Evolutionary conservation across 2,888 invertebrate genomes (phyloP).

Genomic region (Melinopterus prodromus): DNA sequence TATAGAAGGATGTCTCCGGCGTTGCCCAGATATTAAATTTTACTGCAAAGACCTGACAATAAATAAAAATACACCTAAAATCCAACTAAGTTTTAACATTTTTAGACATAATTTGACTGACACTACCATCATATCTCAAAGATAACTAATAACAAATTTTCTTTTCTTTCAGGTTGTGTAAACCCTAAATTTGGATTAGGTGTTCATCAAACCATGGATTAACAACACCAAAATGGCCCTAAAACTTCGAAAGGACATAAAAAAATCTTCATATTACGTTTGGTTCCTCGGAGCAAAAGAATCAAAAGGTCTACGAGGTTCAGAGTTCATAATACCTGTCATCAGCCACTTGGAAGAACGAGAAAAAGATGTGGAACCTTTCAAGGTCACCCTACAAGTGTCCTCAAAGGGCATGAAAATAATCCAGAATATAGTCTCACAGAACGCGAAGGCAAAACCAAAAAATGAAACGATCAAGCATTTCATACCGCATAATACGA

Average conservation of each 20-base stretch:
- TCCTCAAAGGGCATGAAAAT: conserved; percentile 95
- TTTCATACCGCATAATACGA: conserved; percentile 92
- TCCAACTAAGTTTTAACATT: no score
- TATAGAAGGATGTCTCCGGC: no score
- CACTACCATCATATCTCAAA: no score
- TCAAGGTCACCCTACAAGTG: conserved; percentile 91
- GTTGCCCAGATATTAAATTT: no score
- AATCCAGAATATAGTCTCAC: conserved; percentile 73
- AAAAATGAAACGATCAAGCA: conserved; percentile 82
- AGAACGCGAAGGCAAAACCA: conserved; percentile 54
- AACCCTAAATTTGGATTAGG: no score
- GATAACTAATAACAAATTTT: no score
- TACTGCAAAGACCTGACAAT: no score
- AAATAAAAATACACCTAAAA: no score
- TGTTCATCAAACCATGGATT: background rate
- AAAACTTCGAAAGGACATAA: conserved; percentile 84
- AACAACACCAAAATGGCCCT: conserved; percentile 71
- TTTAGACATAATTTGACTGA: no score
- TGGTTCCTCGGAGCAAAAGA: conserved; percentile 97
- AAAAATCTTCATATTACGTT: conserved; percentile 90
- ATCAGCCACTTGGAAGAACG: conserved; percentile 85
- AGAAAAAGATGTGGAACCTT: conserved; percentile 85
- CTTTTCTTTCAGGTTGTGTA: no score
- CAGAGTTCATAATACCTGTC: conserved; percentile 86
- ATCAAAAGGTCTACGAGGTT: conserved; percentile 85